phyloP scores from a whole-genome alignment of 1,140 invertebrate genomes.

The Helicoverpa armigera region DNA sequence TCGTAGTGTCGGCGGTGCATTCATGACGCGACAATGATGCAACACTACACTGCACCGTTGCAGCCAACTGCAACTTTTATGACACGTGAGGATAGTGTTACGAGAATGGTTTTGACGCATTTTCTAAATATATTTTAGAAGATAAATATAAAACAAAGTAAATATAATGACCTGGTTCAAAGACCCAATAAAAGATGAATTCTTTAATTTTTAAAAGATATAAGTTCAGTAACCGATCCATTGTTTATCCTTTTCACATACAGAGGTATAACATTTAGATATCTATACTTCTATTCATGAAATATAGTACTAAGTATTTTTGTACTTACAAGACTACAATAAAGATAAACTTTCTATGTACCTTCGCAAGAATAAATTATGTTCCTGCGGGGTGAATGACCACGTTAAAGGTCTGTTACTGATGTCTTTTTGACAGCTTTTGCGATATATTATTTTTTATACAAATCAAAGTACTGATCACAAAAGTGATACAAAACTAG shows the following conservation, averaged over 20 bases:
- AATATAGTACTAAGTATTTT: background rate
- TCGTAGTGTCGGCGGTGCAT: slow-evolving; percentile 14
- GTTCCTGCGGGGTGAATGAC: no score
- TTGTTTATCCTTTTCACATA: background rate
- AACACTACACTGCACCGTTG: background rate
- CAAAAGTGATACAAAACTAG: no score
- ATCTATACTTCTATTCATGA: background rate
- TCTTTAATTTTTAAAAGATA: background rate
- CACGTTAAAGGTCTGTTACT: no score
- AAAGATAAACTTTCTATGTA: no score
- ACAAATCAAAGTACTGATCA: no score
- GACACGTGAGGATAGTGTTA: background rate
- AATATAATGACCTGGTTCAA: background rate
- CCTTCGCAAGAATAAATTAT: no score
- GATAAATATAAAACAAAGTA: background rate
- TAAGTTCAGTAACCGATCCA: slow-evolving; percentile 1
- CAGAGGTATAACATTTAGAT: background rate
- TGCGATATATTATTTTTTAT: no score
- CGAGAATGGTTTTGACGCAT: background rate
- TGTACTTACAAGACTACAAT: background rate
- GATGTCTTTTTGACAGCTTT: no score
- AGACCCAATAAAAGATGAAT: background rate
- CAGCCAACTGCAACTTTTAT: background rate
- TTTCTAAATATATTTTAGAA: background rate
- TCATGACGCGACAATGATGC: slow-evolving; percentile 9